A percentile compares a stretch with the other conserved stretches of the same genome.
phyloP scores from a whole-genome alignment of 2,797 vertebrate species.

The Enteromius afrohamiltoni region DNA sequence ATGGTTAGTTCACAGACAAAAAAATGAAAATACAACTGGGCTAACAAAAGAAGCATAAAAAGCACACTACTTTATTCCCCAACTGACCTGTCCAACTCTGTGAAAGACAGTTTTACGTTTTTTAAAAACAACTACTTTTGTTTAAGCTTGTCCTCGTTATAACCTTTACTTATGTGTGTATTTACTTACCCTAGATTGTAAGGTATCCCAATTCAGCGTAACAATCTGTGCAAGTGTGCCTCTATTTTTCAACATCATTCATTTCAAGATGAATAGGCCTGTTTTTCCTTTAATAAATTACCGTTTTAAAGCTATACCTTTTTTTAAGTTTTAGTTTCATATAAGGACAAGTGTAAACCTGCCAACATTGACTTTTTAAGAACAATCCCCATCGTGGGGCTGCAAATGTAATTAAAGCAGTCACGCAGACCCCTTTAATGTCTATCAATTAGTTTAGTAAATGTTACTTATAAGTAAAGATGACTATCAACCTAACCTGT shows the following conservation, averaged over 20 bases:
- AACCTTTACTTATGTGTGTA: neutral
- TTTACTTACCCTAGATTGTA: neutral
- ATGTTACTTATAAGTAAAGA: neutral
- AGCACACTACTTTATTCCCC: neutral
- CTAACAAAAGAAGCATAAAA: neutral
- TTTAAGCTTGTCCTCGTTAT: neutral
- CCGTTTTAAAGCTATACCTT: neutral
- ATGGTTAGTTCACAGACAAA: neutral
- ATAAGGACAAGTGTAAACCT: neutral
- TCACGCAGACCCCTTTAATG: neutral
- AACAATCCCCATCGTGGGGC: neutral
- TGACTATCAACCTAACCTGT: slow-evolving; percentile 28
- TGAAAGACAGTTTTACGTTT: slow-evolving; percentile 2
- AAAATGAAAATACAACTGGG: neutral
- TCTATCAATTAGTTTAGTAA: neutral
- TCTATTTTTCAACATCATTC: neutral
- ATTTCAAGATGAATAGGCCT: neutral
- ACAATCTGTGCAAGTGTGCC: neutral
- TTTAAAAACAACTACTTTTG: neutral
- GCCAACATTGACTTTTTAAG: slow-evolving; percentile 5
- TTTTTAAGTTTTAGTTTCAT: neutral
- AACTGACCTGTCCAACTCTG: neutral
- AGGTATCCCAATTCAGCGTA: neutral
- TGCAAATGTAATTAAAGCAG: neutral
- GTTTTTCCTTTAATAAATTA: neutral